These are phyloP conservation scores for Meriones psammophilus DNA, from an alignment of 2,797 vertebrate species.

Conservation along the genomic window DNA sequence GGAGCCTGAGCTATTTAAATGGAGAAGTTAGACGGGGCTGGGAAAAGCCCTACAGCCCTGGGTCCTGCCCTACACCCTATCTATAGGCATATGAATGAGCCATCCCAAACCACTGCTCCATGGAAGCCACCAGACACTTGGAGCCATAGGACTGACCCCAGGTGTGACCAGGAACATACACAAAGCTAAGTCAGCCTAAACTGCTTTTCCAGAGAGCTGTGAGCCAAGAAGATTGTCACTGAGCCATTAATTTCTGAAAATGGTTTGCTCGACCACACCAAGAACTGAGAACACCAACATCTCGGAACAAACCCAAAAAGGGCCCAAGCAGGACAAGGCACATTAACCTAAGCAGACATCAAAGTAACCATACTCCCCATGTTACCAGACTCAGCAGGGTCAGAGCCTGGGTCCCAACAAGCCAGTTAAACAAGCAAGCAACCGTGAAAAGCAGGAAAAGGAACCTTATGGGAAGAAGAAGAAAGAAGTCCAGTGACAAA, in stretches of 20 bases:
- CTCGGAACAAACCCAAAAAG: not conserved
- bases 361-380: not conserved
- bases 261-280: not conserved
- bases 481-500: not conserved
- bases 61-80: not conserved
- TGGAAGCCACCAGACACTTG: not conserved
- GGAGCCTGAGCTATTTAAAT: not conserved
- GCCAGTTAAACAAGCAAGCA: not conserved
- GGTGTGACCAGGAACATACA: not conserved
- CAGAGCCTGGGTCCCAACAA: not conserved
- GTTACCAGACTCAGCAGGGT: not conserved
- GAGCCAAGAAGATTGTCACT: not conserved
- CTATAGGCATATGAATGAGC: not conserved
- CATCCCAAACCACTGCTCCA: not conserved
- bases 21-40: accelerated
- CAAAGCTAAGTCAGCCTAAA: not conserved
- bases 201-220: not conserved
- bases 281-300: not conserved
- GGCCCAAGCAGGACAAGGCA: not conserved
- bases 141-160: not conserved
- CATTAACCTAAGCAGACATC: not conserved
- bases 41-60: not conserved
- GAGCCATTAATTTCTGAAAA: not conserved
- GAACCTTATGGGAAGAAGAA: not conserved
- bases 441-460: not conserved